Evolutionary conservation across 2,113 vertebrate genomes (phyloP).

Genomic region (Eptesicus fuscus): DNA sequence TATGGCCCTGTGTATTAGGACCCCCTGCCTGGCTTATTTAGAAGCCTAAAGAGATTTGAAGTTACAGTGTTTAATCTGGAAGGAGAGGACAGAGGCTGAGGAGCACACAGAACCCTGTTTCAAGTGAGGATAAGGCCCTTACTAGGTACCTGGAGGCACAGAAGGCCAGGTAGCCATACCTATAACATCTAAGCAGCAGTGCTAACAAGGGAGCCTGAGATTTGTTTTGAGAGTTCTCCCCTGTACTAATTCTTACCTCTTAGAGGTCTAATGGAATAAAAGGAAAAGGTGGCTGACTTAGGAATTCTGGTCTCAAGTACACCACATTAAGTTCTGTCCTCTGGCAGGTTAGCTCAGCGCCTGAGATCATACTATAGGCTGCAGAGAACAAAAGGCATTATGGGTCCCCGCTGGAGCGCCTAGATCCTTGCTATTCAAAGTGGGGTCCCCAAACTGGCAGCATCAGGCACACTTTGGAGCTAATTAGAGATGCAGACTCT

Average conservation of each 20-base stretch:
- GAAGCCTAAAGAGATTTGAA: background rate
- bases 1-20: background rate
- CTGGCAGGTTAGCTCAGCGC: background rate
- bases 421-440: background rate
- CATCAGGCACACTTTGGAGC: background rate
- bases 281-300: background rate
- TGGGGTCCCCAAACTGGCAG: background rate
- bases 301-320: background rate
- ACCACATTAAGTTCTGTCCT: background rate
- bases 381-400: background rate
- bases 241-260: background rate
- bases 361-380: background rate
- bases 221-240: background rate
- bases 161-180: background rate
- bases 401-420: background rate
- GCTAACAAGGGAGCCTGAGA: background rate
- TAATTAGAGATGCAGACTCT: background rate
- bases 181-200: background rate
- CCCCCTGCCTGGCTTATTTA: background rate
- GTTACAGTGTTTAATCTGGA: background rate
- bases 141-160: background rate
- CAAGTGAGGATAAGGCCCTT: background rate
- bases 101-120: background rate
- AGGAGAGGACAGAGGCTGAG: background rate
- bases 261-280: background rate